These are phyloP conservation scores for Hermaeophaga mercurialis DNA, from an alignment of 2,888 invertebrate species.

Conservation along the genomic window DNA sequence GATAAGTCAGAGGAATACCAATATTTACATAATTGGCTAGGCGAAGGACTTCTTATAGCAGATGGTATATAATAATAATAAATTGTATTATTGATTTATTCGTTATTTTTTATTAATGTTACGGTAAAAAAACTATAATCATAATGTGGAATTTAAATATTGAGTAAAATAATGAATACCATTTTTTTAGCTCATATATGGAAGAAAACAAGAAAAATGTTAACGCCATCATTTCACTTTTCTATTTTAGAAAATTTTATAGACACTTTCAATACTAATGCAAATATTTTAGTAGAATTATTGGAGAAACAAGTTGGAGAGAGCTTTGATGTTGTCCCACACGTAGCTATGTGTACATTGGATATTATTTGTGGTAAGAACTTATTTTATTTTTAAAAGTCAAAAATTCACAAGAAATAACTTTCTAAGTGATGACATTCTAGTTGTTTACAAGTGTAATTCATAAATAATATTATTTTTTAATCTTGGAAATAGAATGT, in stretches of 20 bases:
- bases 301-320: constrained; percentile 56
- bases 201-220: constrained; percentile 70
- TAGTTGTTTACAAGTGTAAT: too few relatives aligned
- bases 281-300: constrained; percentile 63
- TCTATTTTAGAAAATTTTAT: constrained; percentile 75
- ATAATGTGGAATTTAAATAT: too few relatives aligned
- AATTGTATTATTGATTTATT: too few relatives aligned
- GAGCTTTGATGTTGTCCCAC: constrained; percentile 65
- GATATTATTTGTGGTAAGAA: constrained; percentile 68
- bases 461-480: too few relatives aligned
- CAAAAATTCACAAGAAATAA: too few relatives aligned
- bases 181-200: constrained; percentile 60
- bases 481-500: too few relatives aligned
- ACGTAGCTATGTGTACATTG: constrained; percentile 65
- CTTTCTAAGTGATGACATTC: too few relatives aligned
- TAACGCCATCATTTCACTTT: constrained; percentile 82
- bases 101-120: too few relatives aligned
- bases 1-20: constrained; percentile 41
- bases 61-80: too few relatives aligned
- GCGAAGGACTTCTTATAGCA: constrained; percentile 41
- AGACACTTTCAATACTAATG: constrained; percentile 70
- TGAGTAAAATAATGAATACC: too few relatives aligned
- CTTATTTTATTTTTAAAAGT: too few relatives aligned
- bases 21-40: constrained; percentile 41
- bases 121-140: too few relatives aligned